Evolutionary conservation across 2,797 vertebrate species (phyloP).

Genomic region (Ataeniobius toweri): DNA sequence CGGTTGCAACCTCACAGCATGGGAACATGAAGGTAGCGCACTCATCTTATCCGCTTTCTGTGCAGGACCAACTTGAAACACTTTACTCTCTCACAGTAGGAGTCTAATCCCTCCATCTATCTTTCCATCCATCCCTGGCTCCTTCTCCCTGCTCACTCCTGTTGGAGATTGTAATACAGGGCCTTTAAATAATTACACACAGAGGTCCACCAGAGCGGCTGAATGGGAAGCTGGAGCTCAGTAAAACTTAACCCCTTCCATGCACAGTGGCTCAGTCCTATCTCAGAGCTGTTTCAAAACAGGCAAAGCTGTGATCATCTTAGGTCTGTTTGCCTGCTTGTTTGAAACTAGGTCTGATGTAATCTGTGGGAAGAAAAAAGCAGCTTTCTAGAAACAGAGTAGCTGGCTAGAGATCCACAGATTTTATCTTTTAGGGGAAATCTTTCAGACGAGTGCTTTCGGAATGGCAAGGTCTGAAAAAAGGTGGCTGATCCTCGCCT

Average conservation of each 20-base stretch:
- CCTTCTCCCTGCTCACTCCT: slow-evolving; percentile 16
- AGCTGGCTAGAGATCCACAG: slow-evolving; percentile 60
- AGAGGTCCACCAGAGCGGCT: slow-evolving; percentile 51
- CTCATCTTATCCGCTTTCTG: slow-evolving; percentile 36
- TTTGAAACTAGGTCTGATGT: slow-evolving; percentile 62
- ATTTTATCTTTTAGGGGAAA: slow-evolving; percentile 66
- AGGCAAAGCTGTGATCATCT: slow-evolving; percentile 39
- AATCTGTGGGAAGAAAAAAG: slow-evolving; percentile 66
- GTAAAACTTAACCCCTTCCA: slow-evolving; percentile 57
- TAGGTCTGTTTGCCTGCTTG: slow-evolving; percentile 30
- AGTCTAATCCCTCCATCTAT: slow-evolving; percentile 38
- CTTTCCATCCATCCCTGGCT: slow-evolving; percentile 24
- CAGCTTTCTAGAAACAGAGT: slow-evolving; percentile 62
- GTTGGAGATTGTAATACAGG: slow-evolving; percentile 53
- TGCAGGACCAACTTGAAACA: slow-evolving; percentile 59
- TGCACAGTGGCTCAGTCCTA: slow-evolving; percentile 27
- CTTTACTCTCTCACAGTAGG: slow-evolving; percentile 60
- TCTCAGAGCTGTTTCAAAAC: slow-evolving; percentile 10
- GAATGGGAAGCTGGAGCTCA: slow-evolving; percentile 49
- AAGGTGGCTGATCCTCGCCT: slow-evolving; percentile 55
- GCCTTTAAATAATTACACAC: slow-evolving; percentile 74
- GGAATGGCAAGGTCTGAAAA: slow-evolving; percentile 56
- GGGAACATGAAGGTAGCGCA: slow-evolving; percentile 53
- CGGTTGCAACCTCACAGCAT: slow-evolving; percentile 50
- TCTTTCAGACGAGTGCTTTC: slow-evolving; percentile 60